phyloP scores from a whole-genome alignment of 1,140 invertebrate genomes.

The Formica selysi region DNA sequence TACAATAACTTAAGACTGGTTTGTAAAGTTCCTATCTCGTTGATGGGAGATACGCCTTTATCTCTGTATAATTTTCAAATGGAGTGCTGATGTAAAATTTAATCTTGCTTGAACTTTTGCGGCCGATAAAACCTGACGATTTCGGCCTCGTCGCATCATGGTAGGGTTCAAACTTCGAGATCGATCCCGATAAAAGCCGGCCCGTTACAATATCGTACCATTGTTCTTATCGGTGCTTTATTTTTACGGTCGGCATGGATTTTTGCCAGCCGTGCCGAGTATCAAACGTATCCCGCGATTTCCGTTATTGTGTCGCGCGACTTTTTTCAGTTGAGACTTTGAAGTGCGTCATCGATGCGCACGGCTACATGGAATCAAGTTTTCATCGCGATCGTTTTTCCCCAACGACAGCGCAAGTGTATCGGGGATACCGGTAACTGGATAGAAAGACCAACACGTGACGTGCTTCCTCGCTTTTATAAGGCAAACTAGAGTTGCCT shows the following conservation, averaged over 20 bases:
- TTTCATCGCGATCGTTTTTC: conserved; percentile 54
- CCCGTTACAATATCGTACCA: not conserved
- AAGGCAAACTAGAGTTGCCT: not conserved
- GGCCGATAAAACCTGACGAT: conserved; percentile 57
- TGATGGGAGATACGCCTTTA: conserved; percentile 11
- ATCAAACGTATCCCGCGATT: conserved; percentile 14
- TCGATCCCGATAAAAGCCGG: conserved; percentile 38
- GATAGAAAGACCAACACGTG: conserved; percentile 33
- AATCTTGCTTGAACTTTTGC: conserved; percentile 56
- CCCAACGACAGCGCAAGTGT: conserved; percentile 45
- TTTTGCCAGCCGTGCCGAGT: not conserved
- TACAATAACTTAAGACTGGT: conserved; percentile 23
- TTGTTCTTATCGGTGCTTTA: conserved; percentile 23
- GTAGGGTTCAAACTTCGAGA: not conserved
- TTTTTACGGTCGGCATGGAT: conserved; percentile 32
- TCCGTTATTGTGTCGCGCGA: not conserved
- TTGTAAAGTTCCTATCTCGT: conserved; percentile 44
- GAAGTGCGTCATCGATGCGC: conserved; percentile 30
- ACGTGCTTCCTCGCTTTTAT: conserved; percentile 32
- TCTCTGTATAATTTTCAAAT: conserved; percentile 47
- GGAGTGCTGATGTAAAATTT: conserved; percentile 52
- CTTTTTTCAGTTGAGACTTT: not conserved
- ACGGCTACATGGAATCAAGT: conserved; percentile 37
- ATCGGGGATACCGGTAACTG: conserved; percentile 45
- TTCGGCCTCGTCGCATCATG: conserved; percentile 16